phyloP scores from a whole-genome alignment of 2,888 invertebrate species.

The Dasypogon diadema region DNA sequence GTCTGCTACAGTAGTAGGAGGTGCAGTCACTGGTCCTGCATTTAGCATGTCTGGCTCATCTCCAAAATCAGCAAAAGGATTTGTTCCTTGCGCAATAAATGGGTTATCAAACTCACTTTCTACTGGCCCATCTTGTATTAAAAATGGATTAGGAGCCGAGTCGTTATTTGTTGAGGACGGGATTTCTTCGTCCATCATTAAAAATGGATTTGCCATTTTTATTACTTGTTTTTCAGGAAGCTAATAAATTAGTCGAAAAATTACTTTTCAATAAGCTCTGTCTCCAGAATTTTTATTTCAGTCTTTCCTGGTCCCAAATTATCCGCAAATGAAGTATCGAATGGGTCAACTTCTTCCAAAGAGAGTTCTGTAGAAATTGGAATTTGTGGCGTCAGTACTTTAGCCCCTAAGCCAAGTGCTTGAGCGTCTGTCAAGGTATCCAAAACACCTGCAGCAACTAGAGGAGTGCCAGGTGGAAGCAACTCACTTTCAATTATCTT shows the following conservation, averaged over 20 bases:
- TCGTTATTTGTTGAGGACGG: conserved; percentile 69
- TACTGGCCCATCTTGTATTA: conserved; percentile 69
- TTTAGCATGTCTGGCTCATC: conserved; percentile 60
- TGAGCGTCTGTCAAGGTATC: conserved; percentile 68
- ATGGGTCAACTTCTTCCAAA: conserved; percentile 78
- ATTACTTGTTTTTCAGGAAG: conserved; percentile 48
- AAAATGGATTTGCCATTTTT: conserved; percentile 84
- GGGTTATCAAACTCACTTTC: conserved; percentile 73
- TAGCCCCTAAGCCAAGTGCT: conserved; percentile 72
- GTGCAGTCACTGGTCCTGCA: conserved; percentile 15
- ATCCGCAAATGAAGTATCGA: conserved; percentile 87
- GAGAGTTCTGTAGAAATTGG: conserved; percentile 65
- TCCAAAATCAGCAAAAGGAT: conserved; percentile 77
- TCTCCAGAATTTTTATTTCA: conserved; percentile 82
- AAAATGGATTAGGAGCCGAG: conserved; percentile 75
- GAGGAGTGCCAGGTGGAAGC: conserved; percentile 67
- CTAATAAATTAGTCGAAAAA: conserved; percentile 10
- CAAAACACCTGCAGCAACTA: conserved; percentile 63
- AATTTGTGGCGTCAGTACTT: conserved; percentile 77
- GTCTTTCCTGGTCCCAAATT: conserved; percentile 83
- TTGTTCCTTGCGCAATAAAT: conserved; percentile 74
- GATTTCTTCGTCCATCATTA: conserved; percentile 75
- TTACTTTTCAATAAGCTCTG: conserved; percentile 75
- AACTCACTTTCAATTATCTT: conserved; percentile 84
- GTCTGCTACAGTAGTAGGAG: conserved; percentile 56